These are phyloP conservation scores for Chloromyia formosa DNA, from an alignment of 2,888 invertebrate species.

Conservation along the genomic window DNA sequence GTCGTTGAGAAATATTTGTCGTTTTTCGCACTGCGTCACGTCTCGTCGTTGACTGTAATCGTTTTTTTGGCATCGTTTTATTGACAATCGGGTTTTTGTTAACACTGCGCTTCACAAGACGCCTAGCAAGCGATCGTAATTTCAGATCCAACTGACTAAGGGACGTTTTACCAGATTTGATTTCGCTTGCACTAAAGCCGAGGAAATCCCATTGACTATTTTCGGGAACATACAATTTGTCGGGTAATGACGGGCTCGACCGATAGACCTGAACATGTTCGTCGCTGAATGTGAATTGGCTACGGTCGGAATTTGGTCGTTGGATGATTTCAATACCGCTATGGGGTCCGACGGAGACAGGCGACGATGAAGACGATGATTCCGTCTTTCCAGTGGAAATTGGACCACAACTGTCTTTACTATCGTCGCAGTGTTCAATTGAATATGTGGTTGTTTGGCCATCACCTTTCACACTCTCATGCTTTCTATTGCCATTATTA, in stretches of 20 bases:
- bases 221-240: not conserved
- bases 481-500: conserved; percentile 22
- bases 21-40: conserved; percentile 8
- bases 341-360: not conserved
- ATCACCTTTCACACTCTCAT: not conserved
- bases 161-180: not conserved
- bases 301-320: conserved; percentile 23
- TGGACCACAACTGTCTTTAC: conserved; percentile 27
- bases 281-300: conserved; percentile 30
- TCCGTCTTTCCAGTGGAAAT: conserved; percentile 10
- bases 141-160: not conserved
- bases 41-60: conserved; percentile 2
- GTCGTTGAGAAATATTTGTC: too few relatives aligned
- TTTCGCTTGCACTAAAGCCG: conserved; percentile 32
- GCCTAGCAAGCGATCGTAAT: not conserved
- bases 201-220: not conserved
- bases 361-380: not conserved
- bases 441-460: too few relatives aligned
- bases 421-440: not conserved
- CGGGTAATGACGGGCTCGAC: not conserved
- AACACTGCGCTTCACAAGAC: not conserved
- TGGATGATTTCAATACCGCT: not conserved
- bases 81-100: conserved; percentile 9
- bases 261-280: conserved; percentile 15
- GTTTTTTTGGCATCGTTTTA: conserved; percentile 17